Base-by-base conservation (phyloP, 1,140 invertebrate genomes). In the Papilio glaucus region DNA sequence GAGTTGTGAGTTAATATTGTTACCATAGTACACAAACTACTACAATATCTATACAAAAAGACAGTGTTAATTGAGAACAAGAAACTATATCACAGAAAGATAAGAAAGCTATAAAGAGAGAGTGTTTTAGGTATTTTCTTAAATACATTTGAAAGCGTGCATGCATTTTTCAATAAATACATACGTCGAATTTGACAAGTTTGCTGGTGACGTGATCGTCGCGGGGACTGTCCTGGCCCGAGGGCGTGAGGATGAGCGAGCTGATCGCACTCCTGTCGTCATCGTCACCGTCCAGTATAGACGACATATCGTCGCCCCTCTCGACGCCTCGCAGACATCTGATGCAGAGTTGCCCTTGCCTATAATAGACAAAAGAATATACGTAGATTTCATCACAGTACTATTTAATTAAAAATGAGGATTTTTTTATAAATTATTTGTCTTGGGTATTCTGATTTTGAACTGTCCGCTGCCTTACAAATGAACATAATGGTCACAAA, bases 301-400 rank as follows among this genome's bases (percentile, higher is more conserved):
- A 94, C 0, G 95, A 96, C 77, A 96, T 94, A 76, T 96, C 96
- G 72, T 96, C 95, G 4, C 89, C 93, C 12, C 94, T 90, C 63
- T 96, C 96, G 45, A 96, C 94, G 37, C 90, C 89, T 33, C 96
- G 94, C 26, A 97, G 92, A 84, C 97, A 98, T 76, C 96, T 95
- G 71, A 95, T 95, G 83, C 96, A 97, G 71, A 97, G 93, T 82
- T 97, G 96, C 4, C 96, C 96, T 94, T 96, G 95, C 85, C 96
- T 97, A 83, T 88, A 92, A 81, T 53, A 24, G 6, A 45, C 45
- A 2, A 65, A 9, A 75, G 45, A 63, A 62, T 68, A 33, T 10
- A 60, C 60, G 15, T 72, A 45, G 29, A 45, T n/a, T n/a, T n/a
- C n/a, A n/a, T n/a, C n/a, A n/a, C n/a, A n/a, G n/a, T n/a, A 18